These are phyloP conservation scores for Coelinius sp. DNA, from an alignment of 2,888 invertebrate genomes.

Conservation along the genomic window DNA sequence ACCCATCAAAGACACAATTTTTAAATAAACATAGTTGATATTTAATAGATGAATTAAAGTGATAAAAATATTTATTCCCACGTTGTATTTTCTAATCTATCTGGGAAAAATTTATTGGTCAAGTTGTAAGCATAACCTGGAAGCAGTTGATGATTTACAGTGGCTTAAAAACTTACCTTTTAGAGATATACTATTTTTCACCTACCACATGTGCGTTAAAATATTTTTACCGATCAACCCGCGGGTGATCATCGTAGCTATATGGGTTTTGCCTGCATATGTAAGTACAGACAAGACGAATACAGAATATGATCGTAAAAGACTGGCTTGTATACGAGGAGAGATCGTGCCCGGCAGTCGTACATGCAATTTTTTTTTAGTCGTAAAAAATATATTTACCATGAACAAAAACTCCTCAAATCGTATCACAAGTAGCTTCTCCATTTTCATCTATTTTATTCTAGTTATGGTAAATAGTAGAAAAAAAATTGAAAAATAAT, in stretches of 20 bases:
- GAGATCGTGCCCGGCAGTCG: conserved; percentile 41
- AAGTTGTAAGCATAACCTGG: conserved; percentile 23
- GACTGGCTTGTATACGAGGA: conserved; percentile 44
- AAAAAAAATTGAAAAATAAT: too few relatives aligned
- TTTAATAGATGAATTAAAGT: neutral
- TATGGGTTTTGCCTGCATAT: neutral
- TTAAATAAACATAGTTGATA: conserved; percentile 24
- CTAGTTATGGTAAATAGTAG: too few relatives aligned
- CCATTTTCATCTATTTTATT: neutral
- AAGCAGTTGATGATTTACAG: conserved; percentile 32
- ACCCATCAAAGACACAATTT: conserved; percentile 39
- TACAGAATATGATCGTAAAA: conserved; percentile 41
- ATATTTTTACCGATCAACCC: neutral
- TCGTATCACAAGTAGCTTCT: conserved; percentile 23
- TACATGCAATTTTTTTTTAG: conserved; percentile 15
- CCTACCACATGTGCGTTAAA: neutral
- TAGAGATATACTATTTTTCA: neutral
- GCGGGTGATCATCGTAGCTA: neutral
- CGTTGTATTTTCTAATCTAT: conserved; percentile 25
- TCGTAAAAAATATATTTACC: conserved; percentile 29
- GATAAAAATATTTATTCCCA: conserved; percentile 34
- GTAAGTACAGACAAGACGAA: neutral
- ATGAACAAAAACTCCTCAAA: conserved; percentile 27
- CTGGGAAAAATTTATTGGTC: conserved; percentile 1
- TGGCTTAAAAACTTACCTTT: conserved; percentile 29